phyloP scores from a whole-genome alignment of 2,797 vertebrate species.

The Vultur gryphus region DNA sequence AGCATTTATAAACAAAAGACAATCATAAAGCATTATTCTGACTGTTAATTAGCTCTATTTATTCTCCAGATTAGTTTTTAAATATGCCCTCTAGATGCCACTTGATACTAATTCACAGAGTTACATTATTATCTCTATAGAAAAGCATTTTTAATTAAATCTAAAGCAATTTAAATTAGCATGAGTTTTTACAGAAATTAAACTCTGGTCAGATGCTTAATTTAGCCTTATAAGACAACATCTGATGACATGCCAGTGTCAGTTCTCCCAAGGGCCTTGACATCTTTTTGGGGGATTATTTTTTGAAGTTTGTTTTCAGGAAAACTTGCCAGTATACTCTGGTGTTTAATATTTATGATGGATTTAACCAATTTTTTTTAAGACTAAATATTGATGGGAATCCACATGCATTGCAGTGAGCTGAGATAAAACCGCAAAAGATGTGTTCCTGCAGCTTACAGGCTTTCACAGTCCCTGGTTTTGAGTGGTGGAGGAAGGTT shows the following conservation, averaged over 20 bases:
- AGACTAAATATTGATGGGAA: background rate
- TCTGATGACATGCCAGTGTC: slow-evolving; percentile 27
- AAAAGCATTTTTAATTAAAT: slow-evolving; percentile 81
- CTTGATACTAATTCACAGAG: slow-evolving; percentile 77
- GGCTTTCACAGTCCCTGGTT: background rate
- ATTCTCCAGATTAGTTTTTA: slow-evolving; percentile 76
- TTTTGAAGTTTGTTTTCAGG: slow-evolving; percentile 57
- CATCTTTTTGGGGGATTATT: slow-evolving; percentile 11
- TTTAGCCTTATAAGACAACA: slow-evolving; percentile 45
- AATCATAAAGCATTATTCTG: slow-evolving; percentile 72
- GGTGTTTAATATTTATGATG: slow-evolving; percentile 31
- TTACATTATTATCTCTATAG: slow-evolving; percentile 74
- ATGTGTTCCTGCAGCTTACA: background rate
- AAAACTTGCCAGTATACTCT: slow-evolving; percentile 2
- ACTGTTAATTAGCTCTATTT: slow-evolving; percentile 76
- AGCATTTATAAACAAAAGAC: slow-evolving; percentile 76
- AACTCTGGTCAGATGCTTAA: slow-evolving; percentile 62
- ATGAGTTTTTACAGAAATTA: slow-evolving; percentile 71
- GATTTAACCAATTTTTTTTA: background rate
- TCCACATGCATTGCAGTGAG: background rate
- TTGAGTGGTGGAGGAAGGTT: background rate
- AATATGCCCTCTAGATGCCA: slow-evolving; percentile 77
- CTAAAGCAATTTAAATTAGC: slow-evolving; percentile 71
- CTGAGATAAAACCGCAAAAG: background rate
- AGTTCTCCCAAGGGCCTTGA: slow-evolving; percentile 1